phyloP scores from a whole-genome alignment of 2,797 vertebrate genomes.

The Mus caroli region DNA sequence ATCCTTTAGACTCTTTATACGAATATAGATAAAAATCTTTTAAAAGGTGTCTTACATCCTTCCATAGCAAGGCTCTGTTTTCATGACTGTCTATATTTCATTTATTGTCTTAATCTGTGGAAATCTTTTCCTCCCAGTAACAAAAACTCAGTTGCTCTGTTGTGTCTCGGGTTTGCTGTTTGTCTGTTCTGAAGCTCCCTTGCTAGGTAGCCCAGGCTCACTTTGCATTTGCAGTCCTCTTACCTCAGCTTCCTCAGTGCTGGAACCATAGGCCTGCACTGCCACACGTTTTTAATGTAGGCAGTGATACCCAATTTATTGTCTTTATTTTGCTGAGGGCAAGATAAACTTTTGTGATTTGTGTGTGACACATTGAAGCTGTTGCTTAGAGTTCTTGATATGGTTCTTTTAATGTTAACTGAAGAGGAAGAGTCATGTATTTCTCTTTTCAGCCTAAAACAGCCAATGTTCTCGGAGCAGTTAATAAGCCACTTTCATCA shows the following conservation, averaged over 20 bases:
- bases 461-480: constrained; percentile 97
- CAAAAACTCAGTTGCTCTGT: background rate
- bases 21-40: constrained; percentile 31
- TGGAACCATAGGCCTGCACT: background rate
- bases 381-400: constrained; percentile 43
- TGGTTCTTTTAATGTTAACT: constrained; percentile 48
- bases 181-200: background rate
- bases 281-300: background rate
- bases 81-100: background rate
- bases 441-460: constrained; percentile 96
- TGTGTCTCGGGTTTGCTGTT: background rate
- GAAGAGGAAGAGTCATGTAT: constrained; percentile 76
- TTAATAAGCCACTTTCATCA: constrained; percentile 98
- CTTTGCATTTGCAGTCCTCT: background rate
- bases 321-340: constrained; percentile 25
- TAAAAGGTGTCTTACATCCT: background rate
- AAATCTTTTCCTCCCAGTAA: background rate
- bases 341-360: constrained; percentile 45
- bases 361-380: constrained; percentile 28
- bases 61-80: background rate
- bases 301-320: background rate
- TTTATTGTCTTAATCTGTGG: background rate
- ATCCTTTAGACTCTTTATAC: constrained; percentile 1
- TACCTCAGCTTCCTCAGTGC: background rate
- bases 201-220: background rate